Base-by-base conservation (phyloP, 2,888 invertebrate genomes). In the Dicyrtomina minuta region DNA sequence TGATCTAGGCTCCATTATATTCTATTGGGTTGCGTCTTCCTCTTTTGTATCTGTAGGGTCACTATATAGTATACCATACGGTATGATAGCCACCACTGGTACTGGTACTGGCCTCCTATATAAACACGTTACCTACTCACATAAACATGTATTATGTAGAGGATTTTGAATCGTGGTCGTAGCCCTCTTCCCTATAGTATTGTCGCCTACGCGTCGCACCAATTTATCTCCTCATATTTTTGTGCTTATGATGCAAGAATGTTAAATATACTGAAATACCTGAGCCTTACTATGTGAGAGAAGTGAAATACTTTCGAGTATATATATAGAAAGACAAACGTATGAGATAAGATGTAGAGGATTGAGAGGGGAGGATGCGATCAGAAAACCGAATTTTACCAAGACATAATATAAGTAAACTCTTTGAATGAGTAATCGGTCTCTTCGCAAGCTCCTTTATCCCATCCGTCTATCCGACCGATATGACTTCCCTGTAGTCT, bases 391-490 rank as follows among this genome's bases (percentile, higher is more conserved):
- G 49, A 46, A 10, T 10, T n/a, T 46, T 10, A 5, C 15, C n/a
- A 6, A 46, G 49, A 46, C 46, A 46, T 5, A 4, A 15, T 39
- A 17, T 33, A 15, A 15, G n/a, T 39, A 56, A 27, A 33, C 46
- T 46, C 55, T 33, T 39, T 56, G 26, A 56, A 56, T 56, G 56
- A 56, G 8, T 56, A 56, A 56, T 56, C 56, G 56, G 26, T 56
- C 33, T 33, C n/a, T 53, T 22, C 20, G n/a, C 43, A 46, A 15
- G 5, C 5, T 46, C 13, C 15, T 46, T 15, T 4, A 17, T 13
- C 46, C 17, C 17, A 46, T 46, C n/a, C n/a, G 46, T 17, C 6
- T 46, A 46, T 17, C 17, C 46, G 17, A 46, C 17, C 46, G 17
- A 46, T 46, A 17, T 17, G 46, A 15, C 15, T 15, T 41, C 13